Percentiles rank a stretch among this genome's conserved stretches.
Evolutionary conservation across 2,888 invertebrate genomes (phyloP).

Genomic region (Buathra laborator): DNA sequence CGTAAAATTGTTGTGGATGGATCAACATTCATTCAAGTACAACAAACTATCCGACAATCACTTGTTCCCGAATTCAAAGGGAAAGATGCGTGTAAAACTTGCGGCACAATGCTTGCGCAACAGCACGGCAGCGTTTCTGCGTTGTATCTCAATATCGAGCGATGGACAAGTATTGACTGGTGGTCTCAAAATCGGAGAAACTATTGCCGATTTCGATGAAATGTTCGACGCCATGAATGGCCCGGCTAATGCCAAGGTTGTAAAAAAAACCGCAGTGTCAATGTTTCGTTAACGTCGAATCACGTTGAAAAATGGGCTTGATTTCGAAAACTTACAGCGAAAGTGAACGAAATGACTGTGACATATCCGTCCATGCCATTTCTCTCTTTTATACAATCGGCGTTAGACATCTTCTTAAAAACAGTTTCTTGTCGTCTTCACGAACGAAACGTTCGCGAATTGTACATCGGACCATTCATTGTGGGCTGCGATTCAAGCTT

Average conservation of each 20-base stretch:
- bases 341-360: too few relatives aligned
- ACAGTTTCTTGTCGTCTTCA: background rate
- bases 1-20: background rate
- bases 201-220: slow-evolving; percentile 11
- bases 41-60: slow-evolving; percentile 12
- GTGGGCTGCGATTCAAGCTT: background rate
- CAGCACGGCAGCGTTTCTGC: slow-evolving; percentile 10
- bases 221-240: slow-evolving; percentile 52
- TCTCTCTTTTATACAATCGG: too few relatives aligned
- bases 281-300: background rate
- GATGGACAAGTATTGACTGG: background rate
- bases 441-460: background rate
- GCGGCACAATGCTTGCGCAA: slow-evolving; percentile 37
- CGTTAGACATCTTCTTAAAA: too few relatives aligned
- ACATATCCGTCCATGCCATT: too few relatives aligned
- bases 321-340: background rate
- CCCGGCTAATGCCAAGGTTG: slow-evolving; percentile 18
- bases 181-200: slow-evolving; percentile 15
- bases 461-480: background rate
- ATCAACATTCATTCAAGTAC: background rate
- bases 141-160: slow-evolving; percentile 1
- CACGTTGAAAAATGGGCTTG: slow-evolving; percentile 28
- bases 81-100: slow-evolving; percentile 46
- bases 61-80: slow-evolving; percentile 44
- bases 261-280: slow-evolving; percentile 1